These are phyloP conservation scores for Theretra japonica DNA, from an alignment of 2,888 invertebrate species.

Conservation along the genomic window DNA sequence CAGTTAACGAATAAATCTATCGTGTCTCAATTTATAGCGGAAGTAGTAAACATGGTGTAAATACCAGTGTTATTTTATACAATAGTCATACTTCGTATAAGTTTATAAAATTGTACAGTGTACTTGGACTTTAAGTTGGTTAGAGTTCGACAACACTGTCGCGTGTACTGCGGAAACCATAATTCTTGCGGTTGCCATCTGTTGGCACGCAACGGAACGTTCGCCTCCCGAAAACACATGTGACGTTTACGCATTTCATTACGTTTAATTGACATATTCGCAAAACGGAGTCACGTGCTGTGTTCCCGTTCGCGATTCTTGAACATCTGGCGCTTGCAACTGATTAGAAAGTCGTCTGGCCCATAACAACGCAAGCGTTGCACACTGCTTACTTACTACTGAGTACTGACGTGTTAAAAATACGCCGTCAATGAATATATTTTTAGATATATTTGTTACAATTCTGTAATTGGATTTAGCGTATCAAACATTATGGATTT, in stretches of 20 bases:
- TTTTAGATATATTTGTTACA: background rate
- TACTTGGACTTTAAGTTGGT: no score
- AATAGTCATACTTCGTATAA: no score
- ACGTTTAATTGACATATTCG: slow-evolving; percentile 8
- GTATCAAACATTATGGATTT: no score
- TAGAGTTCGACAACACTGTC: slow-evolving; percentile 1
- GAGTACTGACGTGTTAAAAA: background rate
- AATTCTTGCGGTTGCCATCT: background rate
- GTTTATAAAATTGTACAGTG: no score
- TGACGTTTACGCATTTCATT: slow-evolving; percentile 29
- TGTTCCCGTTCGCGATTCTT: slow-evolving; percentile 1
- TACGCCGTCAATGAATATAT: background rate
- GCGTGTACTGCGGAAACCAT: background rate
- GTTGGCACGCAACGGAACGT: slow-evolving; percentile 18
- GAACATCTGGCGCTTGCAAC: slow-evolving; percentile 7
- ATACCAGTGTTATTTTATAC: no score
- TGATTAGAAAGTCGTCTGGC: slow-evolving; percentile 14
- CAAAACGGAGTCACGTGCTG: slow-evolving; percentile 16
- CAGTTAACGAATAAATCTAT: no score
- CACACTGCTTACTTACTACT: background rate
- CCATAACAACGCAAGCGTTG: slow-evolving; percentile 1
- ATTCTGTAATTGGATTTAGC: background rate
- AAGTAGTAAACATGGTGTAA: no score
- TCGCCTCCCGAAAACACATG: background rate
- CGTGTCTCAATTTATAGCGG: no score